Conservation (phyloP, 1,140 invertebrate species). For the Habropoda laboriosa region DNA sequence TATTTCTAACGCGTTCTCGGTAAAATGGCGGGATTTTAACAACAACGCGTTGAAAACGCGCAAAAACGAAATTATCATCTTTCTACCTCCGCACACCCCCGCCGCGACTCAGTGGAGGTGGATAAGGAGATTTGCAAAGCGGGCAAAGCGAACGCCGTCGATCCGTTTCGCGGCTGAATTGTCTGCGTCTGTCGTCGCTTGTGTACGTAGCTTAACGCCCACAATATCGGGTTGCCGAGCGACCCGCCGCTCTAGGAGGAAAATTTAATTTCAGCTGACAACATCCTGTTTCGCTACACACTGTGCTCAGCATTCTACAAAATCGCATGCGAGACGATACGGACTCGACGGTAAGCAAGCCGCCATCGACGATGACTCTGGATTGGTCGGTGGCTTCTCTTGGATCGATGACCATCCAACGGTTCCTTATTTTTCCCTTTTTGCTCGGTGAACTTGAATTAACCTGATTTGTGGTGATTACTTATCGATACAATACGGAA, state of each 20-base stretch:
- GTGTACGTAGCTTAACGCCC: slow-evolving; percentile 68
- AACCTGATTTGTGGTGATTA: too few relatives aligned
- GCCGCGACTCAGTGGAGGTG: too few relatives aligned
- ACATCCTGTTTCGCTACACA: slow-evolving; percentile 68
- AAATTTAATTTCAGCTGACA: slow-evolving; percentile 71
- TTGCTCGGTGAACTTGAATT: too few relatives aligned
- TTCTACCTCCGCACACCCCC: background rate
- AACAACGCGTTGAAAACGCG: background rate
- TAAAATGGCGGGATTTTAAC: slow-evolving; percentile 16
- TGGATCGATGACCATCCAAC: slow-evolving; percentile 1
- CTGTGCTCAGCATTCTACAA: slow-evolving; percentile 67
- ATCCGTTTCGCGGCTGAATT: slow-evolving; percentile 27
- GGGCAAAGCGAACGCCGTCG: slow-evolving; percentile 32
- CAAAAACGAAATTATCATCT: slow-evolving; percentile 19
- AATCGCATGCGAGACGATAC: slow-evolving; percentile 64
- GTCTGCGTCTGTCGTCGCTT: slow-evolving; percentile 46
- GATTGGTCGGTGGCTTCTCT: background rate
- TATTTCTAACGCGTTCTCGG: background rate
- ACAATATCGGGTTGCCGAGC: slow-evolving; percentile 66
- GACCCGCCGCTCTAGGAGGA: slow-evolving; percentile 65
- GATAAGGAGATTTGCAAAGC: slow-evolving; percentile 37
- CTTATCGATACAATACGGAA: too few relatives aligned
- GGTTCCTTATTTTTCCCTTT: background rate
- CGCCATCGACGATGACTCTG: slow-evolving; percentile 52
- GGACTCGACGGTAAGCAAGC: slow-evolving; percentile 44